Percentiles rank a stretch among this genome's conserved stretches.
These are phyloP conservation scores for Psittacula derbiana DNA, from an alignment of 2,797 vertebrate genomes.

Conservation along the genomic window DNA sequence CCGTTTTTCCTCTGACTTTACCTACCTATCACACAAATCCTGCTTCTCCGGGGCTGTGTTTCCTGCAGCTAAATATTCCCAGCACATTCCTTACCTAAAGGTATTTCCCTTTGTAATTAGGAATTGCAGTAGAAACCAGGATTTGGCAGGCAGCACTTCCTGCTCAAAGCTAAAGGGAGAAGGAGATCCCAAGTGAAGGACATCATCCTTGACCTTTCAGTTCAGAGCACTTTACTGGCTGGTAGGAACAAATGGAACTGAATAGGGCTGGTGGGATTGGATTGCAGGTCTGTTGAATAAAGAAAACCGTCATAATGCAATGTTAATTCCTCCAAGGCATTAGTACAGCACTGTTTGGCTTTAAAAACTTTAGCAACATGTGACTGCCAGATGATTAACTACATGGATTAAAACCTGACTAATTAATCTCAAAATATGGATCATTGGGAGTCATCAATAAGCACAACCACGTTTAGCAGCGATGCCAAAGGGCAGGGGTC, in stretches of 20 bases:
- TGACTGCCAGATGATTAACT: neutral
- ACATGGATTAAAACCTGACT: neutral
- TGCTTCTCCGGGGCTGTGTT: neutral
- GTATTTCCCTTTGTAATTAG: neutral
- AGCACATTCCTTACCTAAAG: neutral
- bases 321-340: neutral
- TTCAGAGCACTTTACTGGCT: neutral
- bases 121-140: neutral
- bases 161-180: neutral
- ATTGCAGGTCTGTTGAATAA: neutral
- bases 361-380: neutral
- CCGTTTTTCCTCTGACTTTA: neutral
- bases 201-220: neutral
- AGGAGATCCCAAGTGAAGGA: neutral
- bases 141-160: neutral
- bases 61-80: neutral
- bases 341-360: neutral
- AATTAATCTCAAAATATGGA: neutral
- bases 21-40: neutral
- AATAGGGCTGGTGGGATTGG: neutral
- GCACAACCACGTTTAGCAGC: fast-evolving
- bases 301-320: neutral
- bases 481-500: neutral
- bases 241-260: neutral
- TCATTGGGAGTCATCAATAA: neutral